Conservation (phyloP, 2,888 invertebrate species). For the Cataglyphis cursor region DNA sequence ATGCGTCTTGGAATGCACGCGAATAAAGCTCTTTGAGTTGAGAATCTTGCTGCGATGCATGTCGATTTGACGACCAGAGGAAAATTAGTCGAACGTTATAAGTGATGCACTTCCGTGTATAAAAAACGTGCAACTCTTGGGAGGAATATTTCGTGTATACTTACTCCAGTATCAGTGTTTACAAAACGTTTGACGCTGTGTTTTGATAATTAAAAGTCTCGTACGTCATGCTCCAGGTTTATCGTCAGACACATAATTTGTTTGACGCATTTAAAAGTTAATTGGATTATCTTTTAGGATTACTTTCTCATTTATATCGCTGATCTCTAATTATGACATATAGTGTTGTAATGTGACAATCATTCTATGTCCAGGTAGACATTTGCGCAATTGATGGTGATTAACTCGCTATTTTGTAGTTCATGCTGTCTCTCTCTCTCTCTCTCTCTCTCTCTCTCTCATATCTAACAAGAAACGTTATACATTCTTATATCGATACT, state of each 20-base stretch:
- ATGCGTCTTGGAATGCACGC: background rate
- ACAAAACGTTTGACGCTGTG: background rate
- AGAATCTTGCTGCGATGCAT: background rate
- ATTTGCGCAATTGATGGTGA: constrained; percentile 1
- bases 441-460: too few species aligned
- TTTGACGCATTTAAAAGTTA: background rate
- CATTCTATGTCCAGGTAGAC: background rate
- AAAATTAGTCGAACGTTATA: background rate
- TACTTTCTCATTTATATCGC: background rate
- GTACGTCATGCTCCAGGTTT: background rate
- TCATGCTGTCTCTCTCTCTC: background rate
- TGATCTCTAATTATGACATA: background rate
- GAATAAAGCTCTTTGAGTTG: background rate
- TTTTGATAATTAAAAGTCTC: background rate
- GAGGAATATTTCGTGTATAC: background rate
- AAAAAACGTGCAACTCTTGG: background rate
- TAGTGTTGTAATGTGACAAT: background rate
- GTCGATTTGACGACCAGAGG: constrained; percentile 21
- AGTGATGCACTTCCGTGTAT: background rate
- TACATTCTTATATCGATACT: background rate
- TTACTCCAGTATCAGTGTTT: background rate
- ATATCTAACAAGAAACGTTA: background rate
- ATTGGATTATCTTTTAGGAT: background rate
- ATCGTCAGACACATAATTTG: background rate
- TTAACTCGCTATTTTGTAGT: constrained; percentile 2